Conservation (phyloP, 2,797 vertebrate genomes). For the Cheirogaleus major region DNA sequence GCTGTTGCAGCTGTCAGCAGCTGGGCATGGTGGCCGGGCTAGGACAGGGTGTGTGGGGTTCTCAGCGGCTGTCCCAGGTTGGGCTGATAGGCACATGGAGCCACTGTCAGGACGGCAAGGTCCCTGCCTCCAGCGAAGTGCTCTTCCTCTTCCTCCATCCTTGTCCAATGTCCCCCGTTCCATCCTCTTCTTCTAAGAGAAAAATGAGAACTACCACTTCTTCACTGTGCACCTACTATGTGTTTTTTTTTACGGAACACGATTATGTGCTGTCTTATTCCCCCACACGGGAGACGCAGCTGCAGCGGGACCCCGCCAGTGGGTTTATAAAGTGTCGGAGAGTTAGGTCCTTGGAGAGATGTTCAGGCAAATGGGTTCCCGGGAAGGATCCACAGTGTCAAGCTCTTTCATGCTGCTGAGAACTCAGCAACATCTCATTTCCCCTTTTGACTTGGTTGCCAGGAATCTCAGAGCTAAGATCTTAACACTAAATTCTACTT, state of each 20-base stretch:
- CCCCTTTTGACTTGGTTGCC: background rate
- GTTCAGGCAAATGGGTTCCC: background rate
- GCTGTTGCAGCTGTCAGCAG: background rate
- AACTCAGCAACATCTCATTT: background rate
- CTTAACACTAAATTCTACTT: background rate
- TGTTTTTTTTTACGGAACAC: background rate
- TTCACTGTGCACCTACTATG: background rate
- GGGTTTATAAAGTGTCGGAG: background rate
- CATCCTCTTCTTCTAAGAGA: background rate
- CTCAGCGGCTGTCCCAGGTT: background rate
- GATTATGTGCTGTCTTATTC: background rate
- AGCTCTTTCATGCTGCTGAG: background rate
- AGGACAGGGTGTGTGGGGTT: background rate
- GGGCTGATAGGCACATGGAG: background rate
- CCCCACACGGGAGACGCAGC: background rate
- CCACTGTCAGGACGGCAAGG: background rate
- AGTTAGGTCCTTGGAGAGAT: background rate
- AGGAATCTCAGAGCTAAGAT: constrained; percentile 22
- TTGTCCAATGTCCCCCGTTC: background rate
- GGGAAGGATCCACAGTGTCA: background rate
- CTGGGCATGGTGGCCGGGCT: background rate
- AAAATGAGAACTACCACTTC: background rate
- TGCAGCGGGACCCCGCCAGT: background rate
- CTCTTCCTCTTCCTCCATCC: background rate
- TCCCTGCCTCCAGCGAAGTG: background rate